These are phyloP conservation scores for Auanema freiburgensis DNA, from an alignment of 2,888 invertebrate species.

Conservation along the genomic window DNA sequence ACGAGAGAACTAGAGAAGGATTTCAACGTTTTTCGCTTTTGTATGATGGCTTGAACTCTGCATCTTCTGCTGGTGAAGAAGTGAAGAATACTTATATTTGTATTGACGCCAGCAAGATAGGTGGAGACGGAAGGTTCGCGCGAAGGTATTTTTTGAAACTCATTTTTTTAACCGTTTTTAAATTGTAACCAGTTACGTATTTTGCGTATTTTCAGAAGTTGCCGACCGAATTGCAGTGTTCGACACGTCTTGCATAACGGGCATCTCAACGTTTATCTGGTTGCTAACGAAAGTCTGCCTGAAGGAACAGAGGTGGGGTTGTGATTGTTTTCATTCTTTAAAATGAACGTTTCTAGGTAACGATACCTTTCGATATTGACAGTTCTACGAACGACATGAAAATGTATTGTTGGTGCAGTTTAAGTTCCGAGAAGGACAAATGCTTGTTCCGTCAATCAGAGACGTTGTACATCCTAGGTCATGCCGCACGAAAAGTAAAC, in stretches of 20 bases:
- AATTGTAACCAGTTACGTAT: neutral
- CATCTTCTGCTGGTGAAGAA: too few species aligned
- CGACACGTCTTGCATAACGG: neutral
- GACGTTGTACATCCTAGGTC: too few species aligned
- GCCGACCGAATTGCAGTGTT: slow-evolving; percentile 9
- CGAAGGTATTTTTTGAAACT: slow-evolving; percentile 10
- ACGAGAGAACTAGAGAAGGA: slow-evolving; percentile 5
- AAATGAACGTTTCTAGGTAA: neutral
- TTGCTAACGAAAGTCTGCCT: slow-evolving; percentile 4
- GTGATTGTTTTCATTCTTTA: neutral
- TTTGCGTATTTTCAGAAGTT: slow-evolving; percentile 9
- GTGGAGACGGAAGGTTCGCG: slow-evolving; percentile 5
- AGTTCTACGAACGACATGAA: too few species aligned
- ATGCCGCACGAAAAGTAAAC: too few species aligned
- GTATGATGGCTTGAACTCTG: slow-evolving; percentile 11
- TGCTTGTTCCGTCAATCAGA: too few species aligned
- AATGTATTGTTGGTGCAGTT: too few species aligned
- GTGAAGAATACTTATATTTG: slow-evolving; percentile 15
- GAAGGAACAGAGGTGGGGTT: neutral
- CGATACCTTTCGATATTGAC: slow-evolving; percentile 9
- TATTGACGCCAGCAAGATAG: slow-evolving; percentile 13
- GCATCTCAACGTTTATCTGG: neutral
- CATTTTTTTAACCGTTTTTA: neutral
- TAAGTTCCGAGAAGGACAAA: too few species aligned
- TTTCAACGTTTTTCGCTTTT: slow-evolving; percentile 5